A percentile compares a stretch with the other conserved stretches of the same genome.
phyloP scores from a whole-genome alignment of 1,140 invertebrate species.

The Lepidurus arcticus region DNA sequence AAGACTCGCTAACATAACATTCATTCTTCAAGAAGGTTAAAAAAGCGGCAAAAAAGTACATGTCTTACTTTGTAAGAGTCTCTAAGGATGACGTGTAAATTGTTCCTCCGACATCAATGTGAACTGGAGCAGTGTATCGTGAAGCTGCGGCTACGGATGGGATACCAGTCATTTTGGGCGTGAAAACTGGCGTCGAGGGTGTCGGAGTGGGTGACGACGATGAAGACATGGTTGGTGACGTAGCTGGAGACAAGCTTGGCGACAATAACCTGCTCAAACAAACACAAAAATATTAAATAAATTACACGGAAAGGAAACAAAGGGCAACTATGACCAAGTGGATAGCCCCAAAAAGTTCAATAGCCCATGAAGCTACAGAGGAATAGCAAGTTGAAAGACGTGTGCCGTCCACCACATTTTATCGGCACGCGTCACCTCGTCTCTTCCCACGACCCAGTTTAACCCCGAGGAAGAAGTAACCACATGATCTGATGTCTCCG shows the following conservation, averaged over 20 bases:
- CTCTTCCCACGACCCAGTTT: conserved; percentile 6
- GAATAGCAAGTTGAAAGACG: background rate
- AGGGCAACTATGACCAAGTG: background rate
- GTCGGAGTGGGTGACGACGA: conserved; percentile 59
- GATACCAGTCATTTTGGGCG: conserved; percentile 68
- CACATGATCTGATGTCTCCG: background rate
- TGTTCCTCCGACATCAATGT: conserved; percentile 93
- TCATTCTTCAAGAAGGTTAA: background rate
- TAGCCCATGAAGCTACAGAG: background rate
- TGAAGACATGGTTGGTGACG: conserved; percentile 61
- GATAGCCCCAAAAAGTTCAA: background rate
- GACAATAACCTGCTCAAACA: conserved; percentile 54
- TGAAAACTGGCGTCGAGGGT: conserved; percentile 38
- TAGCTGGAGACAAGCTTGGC: conserved; percentile 59
- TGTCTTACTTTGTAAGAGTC: conserved; percentile 84
- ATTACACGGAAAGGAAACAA: background rate
- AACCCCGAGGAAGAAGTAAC: background rate
- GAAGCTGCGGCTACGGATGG: conserved; percentile 87
- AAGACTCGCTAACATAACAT: background rate
- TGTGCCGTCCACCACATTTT: background rate
- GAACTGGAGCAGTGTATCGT: conserved; percentile 87
- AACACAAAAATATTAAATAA: background rate
- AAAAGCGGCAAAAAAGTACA: background rate
- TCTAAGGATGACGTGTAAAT: conserved; percentile 94
- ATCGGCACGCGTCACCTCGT: background rate